Conservation (phyloP, 2,113 vertebrate species). For the Proteles cristata region DNA sequence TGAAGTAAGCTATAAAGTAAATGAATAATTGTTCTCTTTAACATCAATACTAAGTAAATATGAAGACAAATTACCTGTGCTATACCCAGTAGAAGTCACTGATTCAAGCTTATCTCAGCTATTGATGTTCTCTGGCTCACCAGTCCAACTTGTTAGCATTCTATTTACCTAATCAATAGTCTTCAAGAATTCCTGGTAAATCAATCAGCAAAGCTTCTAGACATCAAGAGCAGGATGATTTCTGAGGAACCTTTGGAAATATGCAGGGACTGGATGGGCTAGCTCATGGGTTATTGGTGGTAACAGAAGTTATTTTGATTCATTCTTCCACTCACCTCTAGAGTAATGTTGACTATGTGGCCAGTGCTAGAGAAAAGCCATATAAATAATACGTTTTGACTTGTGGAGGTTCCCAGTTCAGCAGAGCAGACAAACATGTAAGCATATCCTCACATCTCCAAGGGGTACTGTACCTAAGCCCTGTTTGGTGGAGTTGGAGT, state of each 20-base stretch:
- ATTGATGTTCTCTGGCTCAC: slow-evolving; percentile 71
- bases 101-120: slow-evolving; percentile 75
- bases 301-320: neutral
- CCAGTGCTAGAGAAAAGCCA: neutral
- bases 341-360: neutral
- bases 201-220: slow-evolving; percentile 62
- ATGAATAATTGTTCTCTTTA: slow-evolving; percentile 74
- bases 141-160: slow-evolving; percentile 69
- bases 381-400: neutral
- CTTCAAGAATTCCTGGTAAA: slow-evolving; percentile 53
- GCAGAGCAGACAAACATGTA: neutral
- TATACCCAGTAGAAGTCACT: slow-evolving; percentile 63
- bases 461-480: neutral
- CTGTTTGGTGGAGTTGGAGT: neutral
- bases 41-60: slow-evolving; percentile 77
- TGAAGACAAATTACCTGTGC: slow-evolving; percentile 73
- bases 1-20: slow-evolving; percentile 47
- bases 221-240: neutral
- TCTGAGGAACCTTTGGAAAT: slow-evolving; percentile 20
- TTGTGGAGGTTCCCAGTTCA: neutral
- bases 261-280: neutral
- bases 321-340: neutral
- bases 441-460: neutral
- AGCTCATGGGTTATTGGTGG: neutral
- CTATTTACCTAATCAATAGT: slow-evolving; percentile 74